Conservation (phyloP, 1,140 invertebrate species). For the Pristionchus pacificus region DNA sequence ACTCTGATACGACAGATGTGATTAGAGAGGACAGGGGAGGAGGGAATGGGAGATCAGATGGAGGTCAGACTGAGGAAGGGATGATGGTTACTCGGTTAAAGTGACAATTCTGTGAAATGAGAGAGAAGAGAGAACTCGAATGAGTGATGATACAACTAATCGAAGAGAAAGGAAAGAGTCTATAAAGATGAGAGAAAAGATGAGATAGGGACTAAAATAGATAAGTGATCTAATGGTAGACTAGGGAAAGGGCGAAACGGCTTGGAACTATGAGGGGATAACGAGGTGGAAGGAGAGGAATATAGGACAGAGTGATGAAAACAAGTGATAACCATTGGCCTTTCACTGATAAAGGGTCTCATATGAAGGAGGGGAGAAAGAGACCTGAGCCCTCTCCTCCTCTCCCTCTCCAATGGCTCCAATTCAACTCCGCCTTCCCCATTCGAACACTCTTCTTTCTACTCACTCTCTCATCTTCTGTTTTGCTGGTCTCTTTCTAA, state of each 20-base stretch:
- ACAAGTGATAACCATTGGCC: no score
- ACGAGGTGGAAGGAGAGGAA: no score
- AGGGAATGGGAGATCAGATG: background rate
- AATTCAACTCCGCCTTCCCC: background rate
- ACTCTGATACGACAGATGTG: no score
- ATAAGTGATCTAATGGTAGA: no score
- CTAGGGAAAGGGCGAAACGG: no score
- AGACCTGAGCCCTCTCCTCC: constrained; percentile 13
- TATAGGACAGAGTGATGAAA: no score
- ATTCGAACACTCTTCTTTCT: background rate
- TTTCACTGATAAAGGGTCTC: no score
- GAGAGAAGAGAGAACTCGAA: background rate
- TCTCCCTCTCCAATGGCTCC: background rate
- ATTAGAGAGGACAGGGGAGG: background rate
- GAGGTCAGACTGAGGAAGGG: background rate
- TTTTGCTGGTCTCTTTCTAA: background rate
- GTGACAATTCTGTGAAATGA: background rate
- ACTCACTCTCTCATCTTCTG: background rate
- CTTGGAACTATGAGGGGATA: no score
- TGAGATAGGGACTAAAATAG: no score
- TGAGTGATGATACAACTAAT: no score
- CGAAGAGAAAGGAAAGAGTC: no score
- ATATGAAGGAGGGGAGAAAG: background rate
- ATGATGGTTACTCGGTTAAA: background rate
- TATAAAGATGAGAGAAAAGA: no score